These are phyloP conservation scores for Epinephelus fuscoguttatus DNA, from an alignment of 2,113 vertebrate genomes.

Conservation along the genomic window DNA sequence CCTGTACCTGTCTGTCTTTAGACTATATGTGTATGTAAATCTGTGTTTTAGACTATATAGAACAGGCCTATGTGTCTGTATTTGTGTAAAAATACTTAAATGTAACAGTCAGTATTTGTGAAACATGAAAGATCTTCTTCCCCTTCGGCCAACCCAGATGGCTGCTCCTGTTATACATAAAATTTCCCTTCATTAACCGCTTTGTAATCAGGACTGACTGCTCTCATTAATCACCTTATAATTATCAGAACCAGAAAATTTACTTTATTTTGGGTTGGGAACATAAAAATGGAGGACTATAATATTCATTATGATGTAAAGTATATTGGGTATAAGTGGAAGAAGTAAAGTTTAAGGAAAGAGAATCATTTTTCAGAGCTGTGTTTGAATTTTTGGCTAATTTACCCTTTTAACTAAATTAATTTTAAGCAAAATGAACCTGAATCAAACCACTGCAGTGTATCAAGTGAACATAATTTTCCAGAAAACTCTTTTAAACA, in stretches of 20 bases:
- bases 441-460: background rate
- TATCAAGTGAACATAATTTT: background rate
- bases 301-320: background rate
- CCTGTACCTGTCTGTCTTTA: background rate
- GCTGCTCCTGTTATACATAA: constrained; percentile 23
- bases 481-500: background rate
- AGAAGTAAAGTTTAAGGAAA: background rate
- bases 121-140: constrained; percentile 8
- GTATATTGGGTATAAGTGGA: background rate
- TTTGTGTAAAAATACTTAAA: constrained; percentile 1
- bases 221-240: constrained; percentile 39
- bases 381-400: background rate
- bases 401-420: background rate
- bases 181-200: constrained; percentile 33
- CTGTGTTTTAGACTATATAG: background rate
- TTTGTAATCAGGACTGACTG: constrained; percentile 42
- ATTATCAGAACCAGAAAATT: background rate
- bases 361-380: background rate
- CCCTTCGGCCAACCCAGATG: constrained; percentile 5
- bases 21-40: too few species aligned
- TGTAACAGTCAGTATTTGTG: constrained; percentile 12
- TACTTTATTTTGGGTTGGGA: constrained; percentile 2
- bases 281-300: background rate
- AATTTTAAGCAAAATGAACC: background rate
- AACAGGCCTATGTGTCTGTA: background rate